Evolutionary conservation across 2,888 invertebrate genomes (phyloP).

Genomic region (Camponotus fellah): DNA sequence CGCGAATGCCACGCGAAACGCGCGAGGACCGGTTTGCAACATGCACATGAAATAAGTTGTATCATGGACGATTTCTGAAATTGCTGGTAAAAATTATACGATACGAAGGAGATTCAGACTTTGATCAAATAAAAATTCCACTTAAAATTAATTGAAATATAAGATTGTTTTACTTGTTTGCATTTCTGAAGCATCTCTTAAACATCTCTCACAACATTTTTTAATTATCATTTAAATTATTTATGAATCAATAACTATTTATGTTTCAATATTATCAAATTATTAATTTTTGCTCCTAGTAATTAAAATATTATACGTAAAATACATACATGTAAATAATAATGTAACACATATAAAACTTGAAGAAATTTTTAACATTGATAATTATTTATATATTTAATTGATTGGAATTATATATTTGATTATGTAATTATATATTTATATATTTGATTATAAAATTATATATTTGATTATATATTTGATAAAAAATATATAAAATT

Average conservation of each 20-base stretch:
- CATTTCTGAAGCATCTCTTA: background rate
- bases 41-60: background rate
- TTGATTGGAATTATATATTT: too few relatives aligned
- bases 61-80: constrained; percentile 6
- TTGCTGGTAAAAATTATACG: constrained; percentile 10
- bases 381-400: background rate
- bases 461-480: too few relatives aligned
- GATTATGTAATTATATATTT: too few relatives aligned
- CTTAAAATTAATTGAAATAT: constrained; percentile 24
- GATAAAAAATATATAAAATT: too few relatives aligned
- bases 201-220: background rate
- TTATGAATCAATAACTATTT: background rate
- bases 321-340: too few relatives aligned
- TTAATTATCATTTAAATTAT: background rate
- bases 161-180: background rate
- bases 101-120: background rate
- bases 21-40: constrained; percentile 1
- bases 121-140: constrained; percentile 12
- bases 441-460: too few relatives aligned
- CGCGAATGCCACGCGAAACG: constrained; percentile 28
- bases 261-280: background rate
- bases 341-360: background rate
- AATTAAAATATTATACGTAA: too few relatives aligned
- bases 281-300: background rate
- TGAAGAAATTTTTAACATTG: background rate